phyloP scores from a whole-genome alignment of 2,888 invertebrate species.

The Seira musarum region DNA sequence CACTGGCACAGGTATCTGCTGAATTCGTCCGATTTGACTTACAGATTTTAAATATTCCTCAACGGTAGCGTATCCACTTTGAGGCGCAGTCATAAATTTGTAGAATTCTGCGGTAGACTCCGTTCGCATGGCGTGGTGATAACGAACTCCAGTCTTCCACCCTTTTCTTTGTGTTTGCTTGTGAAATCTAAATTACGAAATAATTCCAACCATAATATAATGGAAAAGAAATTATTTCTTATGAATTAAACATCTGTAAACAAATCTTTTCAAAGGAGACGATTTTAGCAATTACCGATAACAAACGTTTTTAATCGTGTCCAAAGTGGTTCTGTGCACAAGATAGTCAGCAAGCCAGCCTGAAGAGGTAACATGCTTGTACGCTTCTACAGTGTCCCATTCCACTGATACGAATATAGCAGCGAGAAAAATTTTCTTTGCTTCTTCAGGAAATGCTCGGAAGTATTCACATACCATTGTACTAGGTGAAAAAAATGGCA shows the following conservation, averaged over 20 bases:
- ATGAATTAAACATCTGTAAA: not conserved
- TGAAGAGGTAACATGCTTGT: slow-evolving; percentile 36
- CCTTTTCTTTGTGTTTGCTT: slow-evolving; percentile 47
- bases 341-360: slow-evolving; percentile 46
- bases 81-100: slow-evolving; percentile 50
- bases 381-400: slow-evolving; percentile 45
- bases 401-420: slow-evolving; percentile 46
- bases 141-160: slow-evolving; percentile 50
- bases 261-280: not conserved
- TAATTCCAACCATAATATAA: not conserved
- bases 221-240: not conserved
- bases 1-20: slow-evolving; percentile 53
- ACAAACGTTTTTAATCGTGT: slow-evolving; percentile 44
- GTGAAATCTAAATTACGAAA: slow-evolving; percentile 24
- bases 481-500: slow-evolving; percentile 19
- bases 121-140: slow-evolving; percentile 50
- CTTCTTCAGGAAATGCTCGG: slow-evolving; percentile 35
- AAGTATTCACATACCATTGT: slow-evolving; percentile 46
- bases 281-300: slow-evolving; percentile 32
- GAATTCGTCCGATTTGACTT: slow-evolving; percentile 49
- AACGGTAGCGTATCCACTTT: slow-evolving; percentile 31
- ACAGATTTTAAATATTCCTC: slow-evolving; percentile 39
- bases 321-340: slow-evolving; percentile 43
- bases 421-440: slow-evolving; percentile 35
- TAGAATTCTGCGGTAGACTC: slow-evolving; percentile 41